Base-by-base conservation (phyloP, 2,888 invertebrate genomes). In the Podotricha telesiphe region DNA sequence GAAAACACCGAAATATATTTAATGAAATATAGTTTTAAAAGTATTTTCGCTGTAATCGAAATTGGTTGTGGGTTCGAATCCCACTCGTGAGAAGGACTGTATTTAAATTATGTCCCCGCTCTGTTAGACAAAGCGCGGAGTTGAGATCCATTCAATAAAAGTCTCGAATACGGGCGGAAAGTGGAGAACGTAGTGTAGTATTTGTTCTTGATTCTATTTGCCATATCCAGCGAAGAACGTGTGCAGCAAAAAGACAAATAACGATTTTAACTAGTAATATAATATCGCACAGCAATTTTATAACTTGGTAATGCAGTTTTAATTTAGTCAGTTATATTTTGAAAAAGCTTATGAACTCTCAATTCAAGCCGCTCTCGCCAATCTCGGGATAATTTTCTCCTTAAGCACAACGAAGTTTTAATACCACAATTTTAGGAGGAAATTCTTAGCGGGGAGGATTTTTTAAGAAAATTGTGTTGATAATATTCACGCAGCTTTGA, bases 371-470 rank as follows among this genome's bases (percentile, higher is more conserved):
- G 28, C 3, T 77, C 73, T 67, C 69, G 81, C 80, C 82, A 85
- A 86, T 84, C 82, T 82, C 76, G 67, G 79, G 80, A 84, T 84
- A 84, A 85, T 84, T 83, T 85, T 78, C 79, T 68, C 70, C 77
- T 78, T 79, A 78, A 80, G 79, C 80, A 76, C 79, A 77, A 77
- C 74, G 81, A 88, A 86, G 82, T 87, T 88, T 85, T 83, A 85
- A 86, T 82, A 83, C 80, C 77, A 79, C 77, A 81, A 76, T 81
- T 82, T 76, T 59, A 78, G 76, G 73, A 73, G 72, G 78, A 80
- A 81, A 79, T 81, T 80, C 75, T 75, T 70, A 42, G 20, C 10
- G 45, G 17, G 47, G 15, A 61, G 28, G 64, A 51, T 61, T 63
- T 70, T 67, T 65, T 66, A 51, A 20, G 47, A 68, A 66, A 73